A percentile compares a stretch with the other conserved stretches of the same genome.
Evolutionary conservation across 37 sponge, comb jelly and placozoan species (phyloP).

Genomic region (Lycopodina hypogea): DNA sequence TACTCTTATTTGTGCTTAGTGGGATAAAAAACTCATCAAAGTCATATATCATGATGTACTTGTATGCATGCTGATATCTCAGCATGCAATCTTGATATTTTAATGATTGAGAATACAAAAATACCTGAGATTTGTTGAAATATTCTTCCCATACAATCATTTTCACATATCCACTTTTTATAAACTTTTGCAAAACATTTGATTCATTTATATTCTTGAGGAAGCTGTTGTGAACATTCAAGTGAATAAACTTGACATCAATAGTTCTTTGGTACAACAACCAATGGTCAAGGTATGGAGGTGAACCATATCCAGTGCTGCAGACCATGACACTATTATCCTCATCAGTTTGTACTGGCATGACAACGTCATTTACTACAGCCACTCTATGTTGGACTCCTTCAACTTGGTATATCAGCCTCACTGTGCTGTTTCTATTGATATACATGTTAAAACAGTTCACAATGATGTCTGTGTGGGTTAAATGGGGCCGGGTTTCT

Average conservation of each 20-base stretch:
- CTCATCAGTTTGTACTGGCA: background rate
- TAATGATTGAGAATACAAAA: slow-evolving; percentile 6
- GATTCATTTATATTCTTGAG: background rate
- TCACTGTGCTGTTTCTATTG: too few relatives aligned
- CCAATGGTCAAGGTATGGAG: background rate
- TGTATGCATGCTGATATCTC: background rate
- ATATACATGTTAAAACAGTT: too few relatives aligned
- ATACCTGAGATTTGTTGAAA: background rate
- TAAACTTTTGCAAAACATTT: background rate
- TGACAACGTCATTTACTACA: too few relatives aligned
- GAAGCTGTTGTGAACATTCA: background rate
- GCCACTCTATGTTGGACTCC: too few relatives aligned
- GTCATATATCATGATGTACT: background rate
- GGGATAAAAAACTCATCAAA: slow-evolving; percentile 8
- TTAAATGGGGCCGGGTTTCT: too few relatives aligned
- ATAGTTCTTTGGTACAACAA: background rate
- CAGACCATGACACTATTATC: background rate
- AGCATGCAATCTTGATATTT: background rate
- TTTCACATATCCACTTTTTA: background rate
- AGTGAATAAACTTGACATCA: background rate
- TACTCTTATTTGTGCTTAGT: background rate
- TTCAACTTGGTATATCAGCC: too few relatives aligned
- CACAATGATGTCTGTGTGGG: too few relatives aligned
- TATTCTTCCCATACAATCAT: background rate
- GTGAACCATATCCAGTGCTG: background rate